A percentile compares a stretch with the other conserved stretches of the same genome.
Conservation (phyloP, 2,113 vertebrate genomes). For the Cephalopterus ornatus region DNA sequence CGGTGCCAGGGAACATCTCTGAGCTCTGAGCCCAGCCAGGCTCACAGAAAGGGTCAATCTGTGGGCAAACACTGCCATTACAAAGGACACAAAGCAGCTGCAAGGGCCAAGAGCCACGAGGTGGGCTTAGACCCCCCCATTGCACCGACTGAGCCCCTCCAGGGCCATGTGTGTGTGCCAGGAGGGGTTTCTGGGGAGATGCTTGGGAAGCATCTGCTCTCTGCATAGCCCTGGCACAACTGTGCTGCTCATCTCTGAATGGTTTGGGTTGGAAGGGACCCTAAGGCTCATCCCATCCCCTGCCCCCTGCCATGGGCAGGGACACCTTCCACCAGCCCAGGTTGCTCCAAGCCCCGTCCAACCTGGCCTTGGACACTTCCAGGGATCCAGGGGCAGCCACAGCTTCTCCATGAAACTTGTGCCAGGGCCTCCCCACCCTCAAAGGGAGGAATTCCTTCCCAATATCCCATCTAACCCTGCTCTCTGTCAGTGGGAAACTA, state of each 20-base stretch:
- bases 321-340: not conserved
- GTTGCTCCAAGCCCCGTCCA: not conserved
- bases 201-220: not conserved
- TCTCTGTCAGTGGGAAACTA: not conserved
- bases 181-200: not conserved
- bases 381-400: not conserved
- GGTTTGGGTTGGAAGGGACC: not conserved
- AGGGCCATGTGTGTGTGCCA: not conserved
- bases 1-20: not conserved
- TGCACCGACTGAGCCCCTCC: not conserved
- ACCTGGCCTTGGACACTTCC: accelerated
- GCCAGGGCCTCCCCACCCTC: not conserved
- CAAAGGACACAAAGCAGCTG: not conserved
- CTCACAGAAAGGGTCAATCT: not conserved
- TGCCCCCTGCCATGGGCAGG: not conserved
- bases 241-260: not conserved
- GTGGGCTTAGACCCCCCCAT: accelerated
- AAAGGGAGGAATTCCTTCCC: accelerated
- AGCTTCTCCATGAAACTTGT: not conserved
- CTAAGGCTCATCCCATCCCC: accelerated
- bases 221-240: not conserved
- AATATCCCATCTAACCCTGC: not conserved
- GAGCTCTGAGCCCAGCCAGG: not conserved
- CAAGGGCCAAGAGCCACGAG: not conserved
- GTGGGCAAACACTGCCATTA: accelerated